phyloP scores from a whole-genome alignment of 2,797 vertebrate genomes.

The Pseudotriccus pelzelni region DNA sequence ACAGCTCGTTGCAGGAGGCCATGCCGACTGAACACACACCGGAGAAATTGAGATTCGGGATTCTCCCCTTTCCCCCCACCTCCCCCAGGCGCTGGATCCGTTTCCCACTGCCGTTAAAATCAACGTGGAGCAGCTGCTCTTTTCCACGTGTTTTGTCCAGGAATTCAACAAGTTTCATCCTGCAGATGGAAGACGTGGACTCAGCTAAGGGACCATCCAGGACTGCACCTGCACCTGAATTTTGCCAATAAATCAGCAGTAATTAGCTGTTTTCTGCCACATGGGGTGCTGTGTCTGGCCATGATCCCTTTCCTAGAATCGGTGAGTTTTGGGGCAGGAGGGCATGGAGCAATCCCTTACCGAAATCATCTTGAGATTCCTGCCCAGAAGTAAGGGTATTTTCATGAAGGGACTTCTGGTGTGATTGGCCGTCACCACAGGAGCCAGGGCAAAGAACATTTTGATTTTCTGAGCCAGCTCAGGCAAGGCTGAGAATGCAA shows the following conservation, averaged over 20 bases:
- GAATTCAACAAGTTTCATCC: neutral
- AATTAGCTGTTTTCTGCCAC: neutral
- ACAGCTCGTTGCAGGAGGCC: neutral
- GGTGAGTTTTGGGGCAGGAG: neutral
- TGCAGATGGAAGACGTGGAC: rapidly evolving
- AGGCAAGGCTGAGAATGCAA: constrained; percentile 76
- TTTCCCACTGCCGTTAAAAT: neutral
- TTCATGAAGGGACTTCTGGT: constrained; percentile 40
- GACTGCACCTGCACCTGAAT: neutral
- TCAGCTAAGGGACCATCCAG: neutral
- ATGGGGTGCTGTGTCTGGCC: rapidly evolving
- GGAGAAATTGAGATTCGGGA: rapidly evolving
- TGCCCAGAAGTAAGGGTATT: neutral
- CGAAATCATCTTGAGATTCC: neutral
- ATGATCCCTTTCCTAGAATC: rapidly evolving
- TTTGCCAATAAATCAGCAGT: neutral
- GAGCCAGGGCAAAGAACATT: constrained; percentile 77
- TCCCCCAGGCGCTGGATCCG: rapidly evolving
- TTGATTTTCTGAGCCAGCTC: constrained; percentile 84
- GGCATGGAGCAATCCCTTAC: constrained; percentile 1
- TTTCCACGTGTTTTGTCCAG: neutral
- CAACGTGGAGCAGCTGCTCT: rapidly evolving
- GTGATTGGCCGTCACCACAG: constrained; percentile 71
- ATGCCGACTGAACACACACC: neutral
- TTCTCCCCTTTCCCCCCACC: neutral